Conservation (phyloP, 37 sponge, comb jelly and placozoan species). For the Cliona cf. orientalis region DNA sequence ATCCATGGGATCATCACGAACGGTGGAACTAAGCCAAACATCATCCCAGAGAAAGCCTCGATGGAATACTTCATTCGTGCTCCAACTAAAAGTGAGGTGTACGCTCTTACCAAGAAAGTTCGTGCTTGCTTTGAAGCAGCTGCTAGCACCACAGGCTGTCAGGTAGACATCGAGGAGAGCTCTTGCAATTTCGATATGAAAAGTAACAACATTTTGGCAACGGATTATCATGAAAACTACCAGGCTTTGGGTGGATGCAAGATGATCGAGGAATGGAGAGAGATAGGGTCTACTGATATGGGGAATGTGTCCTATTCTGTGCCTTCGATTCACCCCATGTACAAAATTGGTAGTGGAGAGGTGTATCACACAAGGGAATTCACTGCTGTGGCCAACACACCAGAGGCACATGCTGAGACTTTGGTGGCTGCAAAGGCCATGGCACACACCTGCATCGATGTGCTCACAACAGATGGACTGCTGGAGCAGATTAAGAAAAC, state of each 20-base stretch:
- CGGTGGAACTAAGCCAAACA: slow-evolving; percentile 90
- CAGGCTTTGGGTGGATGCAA: slow-evolving; percentile 11
- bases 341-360: slow-evolving; percentile 59
- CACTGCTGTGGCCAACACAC: slow-evolving; percentile 69
- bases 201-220: slow-evolving; percentile 52
- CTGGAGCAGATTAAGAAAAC: slow-evolving; percentile 16
- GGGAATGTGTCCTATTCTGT: slow-evolving; percentile 89
- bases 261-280: not conserved
- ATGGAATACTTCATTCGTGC: slow-evolving; percentile 71
- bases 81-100: slow-evolving; percentile 62
- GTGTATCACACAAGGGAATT: slow-evolving; percentile 74
- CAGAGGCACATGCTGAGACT: slow-evolving; percentile 61
- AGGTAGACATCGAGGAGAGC: slow-evolving; percentile 52
- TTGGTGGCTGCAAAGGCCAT: slow-evolving; percentile 81
- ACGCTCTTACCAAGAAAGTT: slow-evolving; percentile 49
- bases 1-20: slow-evolving; percentile 87
- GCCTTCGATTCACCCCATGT: slow-evolving; percentile 88
- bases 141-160: slow-evolving; percentile 80
- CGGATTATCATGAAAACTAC: slow-evolving; percentile 43
- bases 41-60: slow-evolving; percentile 72
- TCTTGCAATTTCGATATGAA: slow-evolving; percentile 48
- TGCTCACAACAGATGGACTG: slow-evolving; percentile 38
- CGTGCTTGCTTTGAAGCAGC: slow-evolving; percentile 71
- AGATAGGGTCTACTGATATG: slow-evolving; percentile 89
- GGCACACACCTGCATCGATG: slow-evolving; percentile 77